Conservation (phyloP, 1,140 invertebrate species). For the Macrocentrus cingulum region DNA sequence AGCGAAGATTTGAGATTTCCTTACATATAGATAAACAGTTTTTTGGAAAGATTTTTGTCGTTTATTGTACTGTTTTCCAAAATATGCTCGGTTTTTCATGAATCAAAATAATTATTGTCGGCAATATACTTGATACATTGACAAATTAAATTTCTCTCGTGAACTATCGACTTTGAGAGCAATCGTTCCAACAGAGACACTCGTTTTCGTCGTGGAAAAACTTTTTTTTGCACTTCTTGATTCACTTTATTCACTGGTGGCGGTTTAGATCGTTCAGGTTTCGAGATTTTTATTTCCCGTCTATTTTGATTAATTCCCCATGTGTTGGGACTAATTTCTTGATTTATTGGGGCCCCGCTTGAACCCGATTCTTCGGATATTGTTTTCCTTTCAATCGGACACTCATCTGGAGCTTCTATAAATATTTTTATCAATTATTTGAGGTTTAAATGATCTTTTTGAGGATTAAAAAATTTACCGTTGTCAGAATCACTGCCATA, state of each 20-base stretch:
- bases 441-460: constrained; percentile 3
- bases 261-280: constrained; percentile 1
- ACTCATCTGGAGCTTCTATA: constrained; percentile 47
- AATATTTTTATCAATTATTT: constrained; percentile 12
- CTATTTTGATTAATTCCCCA: constrained; percentile 12
- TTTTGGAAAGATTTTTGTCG: too few relatives aligned
- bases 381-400: constrained; percentile 44
- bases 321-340: constrained; percentile 4
- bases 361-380: constrained; percentile 11
- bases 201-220: constrained; percentile 25
- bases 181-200: constrained; percentile 45
- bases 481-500: constrained; percentile 44
- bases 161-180: constrained; percentile 50
- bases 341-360: constrained; percentile 7
- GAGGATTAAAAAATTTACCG: constrained; percentile 33
- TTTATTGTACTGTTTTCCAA: too few relatives aligned
- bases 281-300: constrained; percentile 10
- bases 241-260: constrained; percentile 16
- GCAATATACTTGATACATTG: constrained; percentile 75
- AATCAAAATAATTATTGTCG: constrained; percentile 70
- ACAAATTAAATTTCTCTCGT: constrained; percentile 74
- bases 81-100: too few relatives aligned
- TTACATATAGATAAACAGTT: too few relatives aligned
- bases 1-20: too few relatives aligned
- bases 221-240: constrained; percentile 8